phyloP scores from a whole-genome alignment of 2,797 vertebrate genomes.

The Danio tinwini region DNA sequence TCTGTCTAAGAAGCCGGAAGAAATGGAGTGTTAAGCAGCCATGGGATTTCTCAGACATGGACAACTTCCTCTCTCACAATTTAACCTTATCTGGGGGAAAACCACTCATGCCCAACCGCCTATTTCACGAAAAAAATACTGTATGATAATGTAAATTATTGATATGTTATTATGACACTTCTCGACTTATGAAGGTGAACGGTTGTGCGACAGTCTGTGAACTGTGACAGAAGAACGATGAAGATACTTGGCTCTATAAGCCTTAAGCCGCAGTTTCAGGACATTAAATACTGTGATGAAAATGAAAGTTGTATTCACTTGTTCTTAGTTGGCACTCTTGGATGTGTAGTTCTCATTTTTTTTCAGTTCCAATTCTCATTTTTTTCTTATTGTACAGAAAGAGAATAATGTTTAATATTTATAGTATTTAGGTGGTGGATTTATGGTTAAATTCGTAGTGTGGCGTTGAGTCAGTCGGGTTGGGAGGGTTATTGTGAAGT shows the following conservation, averaged over 20 bases:
- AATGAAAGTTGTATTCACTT: conserved; percentile 37
- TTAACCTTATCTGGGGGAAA: neutral
- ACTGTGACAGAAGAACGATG: neutral
- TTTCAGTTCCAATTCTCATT: neutral
- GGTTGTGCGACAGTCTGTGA: neutral
- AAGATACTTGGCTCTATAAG: conserved; percentile 7
- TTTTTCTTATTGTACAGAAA: conserved; percentile 56
- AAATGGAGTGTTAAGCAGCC: neutral
- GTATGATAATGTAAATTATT: conserved; percentile 52
- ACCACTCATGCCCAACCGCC: neutral
- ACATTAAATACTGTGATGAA: conserved; percentile 45
- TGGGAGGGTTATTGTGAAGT: conserved; percentile 56
- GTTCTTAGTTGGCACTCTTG: conserved; percentile 20
- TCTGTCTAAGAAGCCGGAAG: conserved; percentile 80
- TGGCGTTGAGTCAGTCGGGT: conserved; percentile 14
- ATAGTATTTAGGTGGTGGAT: conserved; percentile 39
- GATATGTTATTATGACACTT: conserved; percentile 19
- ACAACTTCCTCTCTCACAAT: conserved; percentile 26
- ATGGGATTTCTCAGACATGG: conserved; percentile 23
- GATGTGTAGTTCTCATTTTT: conserved; percentile 27
- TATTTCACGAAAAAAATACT: conserved; percentile 21
- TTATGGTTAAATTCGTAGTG: conserved; percentile 13
- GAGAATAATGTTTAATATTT: conserved; percentile 50
- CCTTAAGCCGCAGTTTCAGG: conserved; percentile 19
- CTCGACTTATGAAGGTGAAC: neutral